These are phyloP conservation scores for Balaenoptera acutorostrata DNA, from an alignment of 2,113 vertebrate genomes.

Conservation along the genomic window DNA sequence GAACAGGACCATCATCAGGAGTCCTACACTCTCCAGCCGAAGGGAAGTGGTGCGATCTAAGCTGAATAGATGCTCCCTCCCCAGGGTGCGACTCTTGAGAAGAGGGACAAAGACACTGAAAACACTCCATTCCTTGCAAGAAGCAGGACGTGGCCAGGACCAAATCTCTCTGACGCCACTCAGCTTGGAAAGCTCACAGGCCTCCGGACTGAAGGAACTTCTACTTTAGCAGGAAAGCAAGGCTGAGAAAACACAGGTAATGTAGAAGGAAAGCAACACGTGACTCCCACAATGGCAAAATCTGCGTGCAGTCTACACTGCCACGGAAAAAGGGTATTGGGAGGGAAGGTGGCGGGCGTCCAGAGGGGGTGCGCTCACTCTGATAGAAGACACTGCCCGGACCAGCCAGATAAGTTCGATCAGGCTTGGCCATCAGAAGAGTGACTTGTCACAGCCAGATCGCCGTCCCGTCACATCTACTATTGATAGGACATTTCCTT, in stretches of 20 bases:
- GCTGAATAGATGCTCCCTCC: background rate
- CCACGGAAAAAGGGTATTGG: background rate
- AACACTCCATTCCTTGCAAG: background rate
- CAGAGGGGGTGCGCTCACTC: background rate
- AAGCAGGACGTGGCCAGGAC: background rate
- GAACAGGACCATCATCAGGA: background rate
- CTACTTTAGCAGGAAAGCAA: background rate
- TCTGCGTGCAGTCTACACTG: accelerated
- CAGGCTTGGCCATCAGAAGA: background rate
- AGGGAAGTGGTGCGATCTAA: background rate
- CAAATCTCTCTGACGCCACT: background rate
- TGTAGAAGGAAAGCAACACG: background rate
- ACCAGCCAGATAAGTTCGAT: background rate
- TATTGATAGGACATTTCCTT: constrained; percentile 48
- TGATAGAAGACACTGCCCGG: background rate
- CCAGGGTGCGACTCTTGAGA: background rate
- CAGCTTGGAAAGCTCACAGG: background rate
- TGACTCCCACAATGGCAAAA: background rate
- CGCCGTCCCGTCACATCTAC: background rate
- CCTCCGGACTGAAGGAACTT: background rate
- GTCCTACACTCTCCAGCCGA: background rate
- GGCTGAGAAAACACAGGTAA: background rate
- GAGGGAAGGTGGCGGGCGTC: background rate
- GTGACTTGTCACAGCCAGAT: background rate
- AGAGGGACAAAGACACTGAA: background rate